Evolutionary conservation across 2,113 vertebrate genomes (phyloP), one percentile per base, ranked within the genome.

Genomic region (Caranx ignobilis): DNA sequence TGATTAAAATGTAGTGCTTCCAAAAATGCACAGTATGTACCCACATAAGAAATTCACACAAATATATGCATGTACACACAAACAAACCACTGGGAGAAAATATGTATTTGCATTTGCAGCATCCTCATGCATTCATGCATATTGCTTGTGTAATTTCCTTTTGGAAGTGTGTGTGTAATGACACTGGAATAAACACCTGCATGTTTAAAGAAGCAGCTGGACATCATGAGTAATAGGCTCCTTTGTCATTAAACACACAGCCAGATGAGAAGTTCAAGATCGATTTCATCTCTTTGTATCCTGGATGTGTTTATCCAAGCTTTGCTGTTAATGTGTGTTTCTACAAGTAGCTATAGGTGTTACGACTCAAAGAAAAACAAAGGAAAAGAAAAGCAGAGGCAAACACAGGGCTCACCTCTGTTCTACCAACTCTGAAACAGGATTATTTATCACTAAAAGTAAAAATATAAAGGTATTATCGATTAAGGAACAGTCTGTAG

Each of bases 231-330:
- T 6, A 55, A 74, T 50, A 47, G 0, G 19, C 32, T 2, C 2
- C 11, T 61, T 55, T 56, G 62, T 43, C 74, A n/a, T 71, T 59
- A 34, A 54, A 84, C 70, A 45, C 34, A 4, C 71, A 60, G 43
- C 43, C 48, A 10, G 41, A 34, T 13, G 16, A 52, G 37, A 48
- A 12, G 55, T 66, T 48, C 48, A 7, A 60, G 41, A 75, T 59
- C 12, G n/a, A 19, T 84, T 55, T 59, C 52, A 34, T 59, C 45
- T 37, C 37, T 21, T 9, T 12, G 31, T 21, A 15, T 75, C 32
- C 48, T 18, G 21, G 19, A 41, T 21, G 74, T 71, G 66, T 63
- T 75, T 37, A 50, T 67, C 75, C 18, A 0, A 60, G 66, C 60
- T 71, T 16, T 4, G 47, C 54, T 37, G 52, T 35, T 54, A 66